phyloP scores from a whole-genome alignment of 2,113 vertebrate species.

The Campylomormyrus tamandua region DNA sequence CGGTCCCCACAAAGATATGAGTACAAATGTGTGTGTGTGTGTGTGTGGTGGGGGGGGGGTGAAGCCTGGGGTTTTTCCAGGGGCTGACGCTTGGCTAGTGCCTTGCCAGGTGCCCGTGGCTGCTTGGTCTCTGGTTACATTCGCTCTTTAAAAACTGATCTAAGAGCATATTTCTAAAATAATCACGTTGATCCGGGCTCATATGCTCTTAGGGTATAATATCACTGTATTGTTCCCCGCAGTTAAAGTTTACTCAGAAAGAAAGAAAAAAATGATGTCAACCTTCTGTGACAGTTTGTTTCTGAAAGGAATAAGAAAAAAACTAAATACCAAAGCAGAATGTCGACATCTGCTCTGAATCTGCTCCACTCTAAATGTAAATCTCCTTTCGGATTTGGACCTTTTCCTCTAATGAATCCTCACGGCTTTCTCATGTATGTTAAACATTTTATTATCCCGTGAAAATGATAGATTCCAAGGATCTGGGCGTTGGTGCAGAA shows the following conservation, averaged over 20 bases:
- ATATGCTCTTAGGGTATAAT: conserved; percentile 1
- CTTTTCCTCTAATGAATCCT: not conserved
- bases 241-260: not conserved
- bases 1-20: no score
- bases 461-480: not conserved
- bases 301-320: not conserved
- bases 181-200: not conserved
- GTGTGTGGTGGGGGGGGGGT: not conserved
- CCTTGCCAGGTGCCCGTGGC: not conserved
- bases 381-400: not conserved
- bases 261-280: not conserved
- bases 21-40: not conserved
- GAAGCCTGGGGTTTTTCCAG: not conserved
- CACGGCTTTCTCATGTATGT: not conserved
- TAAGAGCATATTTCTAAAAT: not conserved
- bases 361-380: not conserved
- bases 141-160: not conserved
- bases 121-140: not conserved
- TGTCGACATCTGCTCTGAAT: not conserved
- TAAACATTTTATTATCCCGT: not conserved
- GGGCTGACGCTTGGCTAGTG: not conserved
- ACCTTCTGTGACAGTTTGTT: not conserved
- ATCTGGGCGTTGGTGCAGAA: not conserved
- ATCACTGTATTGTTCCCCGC: not conserved
- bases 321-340: not conserved